phyloP scores from a whole-genome alignment of 2,113 vertebrate genomes.

The Corythornis vintsioides region DNA sequence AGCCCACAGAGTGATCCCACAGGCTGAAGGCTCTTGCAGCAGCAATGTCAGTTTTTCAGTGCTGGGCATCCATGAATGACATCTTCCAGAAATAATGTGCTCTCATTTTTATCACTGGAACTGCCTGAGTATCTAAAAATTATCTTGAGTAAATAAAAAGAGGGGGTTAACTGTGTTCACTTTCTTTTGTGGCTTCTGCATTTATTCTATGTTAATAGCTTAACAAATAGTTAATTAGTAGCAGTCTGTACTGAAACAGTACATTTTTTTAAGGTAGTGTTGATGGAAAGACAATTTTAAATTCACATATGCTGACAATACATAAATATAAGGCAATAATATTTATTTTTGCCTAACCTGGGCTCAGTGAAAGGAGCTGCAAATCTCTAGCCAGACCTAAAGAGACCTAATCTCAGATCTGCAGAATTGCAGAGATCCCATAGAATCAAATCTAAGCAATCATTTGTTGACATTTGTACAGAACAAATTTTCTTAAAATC shows the following conservation, averaged over 20 bases:
- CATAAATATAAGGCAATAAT: neutral
- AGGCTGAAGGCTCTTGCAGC: neutral
- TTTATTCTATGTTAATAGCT: conserved; percentile 3
- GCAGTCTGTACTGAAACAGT: neutral
- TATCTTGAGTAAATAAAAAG: conserved; percentile 13
- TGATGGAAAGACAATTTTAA: neutral
- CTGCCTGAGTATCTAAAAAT: neutral
- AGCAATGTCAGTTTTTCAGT: neutral
- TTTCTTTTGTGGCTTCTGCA: neutral
- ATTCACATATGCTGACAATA: neutral
- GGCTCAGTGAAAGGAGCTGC: neutral
- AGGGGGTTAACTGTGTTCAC: neutral
- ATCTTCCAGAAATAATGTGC: neutral
- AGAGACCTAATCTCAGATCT: neutral
- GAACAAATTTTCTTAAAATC: neutral
- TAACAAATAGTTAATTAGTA: neutral
- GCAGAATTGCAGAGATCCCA: neutral
- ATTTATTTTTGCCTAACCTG: neutral
- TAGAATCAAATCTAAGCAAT: neutral
- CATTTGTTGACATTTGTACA: neutral
- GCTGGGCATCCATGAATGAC: neutral
- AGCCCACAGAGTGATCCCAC: neutral
- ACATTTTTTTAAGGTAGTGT: neutral
- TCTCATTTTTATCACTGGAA: neutral
- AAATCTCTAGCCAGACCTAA: neutral